A percentile compares a stretch with the other conserved stretches of the same genome.
These are phyloP conservation scores for Panurus biarmicus DNA, from an alignment of 2,113 vertebrate species.

Conservation along the genomic window DNA sequence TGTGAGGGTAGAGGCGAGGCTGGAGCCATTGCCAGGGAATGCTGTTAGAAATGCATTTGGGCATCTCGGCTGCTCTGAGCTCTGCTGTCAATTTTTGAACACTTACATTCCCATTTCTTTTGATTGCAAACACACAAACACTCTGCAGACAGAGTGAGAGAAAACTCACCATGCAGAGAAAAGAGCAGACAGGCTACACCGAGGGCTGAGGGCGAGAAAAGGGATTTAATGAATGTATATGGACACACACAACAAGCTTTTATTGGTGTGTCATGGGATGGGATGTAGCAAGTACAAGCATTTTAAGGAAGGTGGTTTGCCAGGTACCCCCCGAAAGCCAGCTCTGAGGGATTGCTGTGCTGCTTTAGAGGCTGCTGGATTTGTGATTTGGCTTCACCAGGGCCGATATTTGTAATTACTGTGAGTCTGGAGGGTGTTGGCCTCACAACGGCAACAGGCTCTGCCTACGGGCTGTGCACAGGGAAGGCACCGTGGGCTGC, in stretches of 20 bases:
- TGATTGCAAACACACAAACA: not conserved
- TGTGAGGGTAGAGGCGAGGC: not conserved
- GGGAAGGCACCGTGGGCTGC: rapidly evolving
- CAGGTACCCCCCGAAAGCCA: not conserved
- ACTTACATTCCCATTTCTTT: not conserved
- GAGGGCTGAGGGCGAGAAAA: not conserved
- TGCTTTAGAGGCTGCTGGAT: not conserved
- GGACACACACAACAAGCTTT: not conserved
- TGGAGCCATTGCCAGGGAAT: not conserved
- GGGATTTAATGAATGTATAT: not conserved
- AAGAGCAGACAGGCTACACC: not conserved
- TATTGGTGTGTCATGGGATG: rapidly evolving
- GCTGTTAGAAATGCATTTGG: not conserved
- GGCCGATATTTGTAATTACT: rapidly evolving
- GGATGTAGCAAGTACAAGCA: rapidly evolving
- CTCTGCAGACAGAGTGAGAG: not conserved
- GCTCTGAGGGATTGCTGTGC: not conserved
- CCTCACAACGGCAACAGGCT: not conserved
- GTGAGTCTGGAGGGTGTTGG: not conserved
- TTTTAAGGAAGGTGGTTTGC: not conserved
- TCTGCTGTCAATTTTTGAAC: not conserved
- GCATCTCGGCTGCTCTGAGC: not conserved
- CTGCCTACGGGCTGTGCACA: rapidly evolving
- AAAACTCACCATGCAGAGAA: not conserved
- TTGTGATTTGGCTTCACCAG: not conserved